Evolutionary conservation across 2,797 vertebrate genomes (phyloP).

Genomic region (Lagodon rhomboides): DNA sequence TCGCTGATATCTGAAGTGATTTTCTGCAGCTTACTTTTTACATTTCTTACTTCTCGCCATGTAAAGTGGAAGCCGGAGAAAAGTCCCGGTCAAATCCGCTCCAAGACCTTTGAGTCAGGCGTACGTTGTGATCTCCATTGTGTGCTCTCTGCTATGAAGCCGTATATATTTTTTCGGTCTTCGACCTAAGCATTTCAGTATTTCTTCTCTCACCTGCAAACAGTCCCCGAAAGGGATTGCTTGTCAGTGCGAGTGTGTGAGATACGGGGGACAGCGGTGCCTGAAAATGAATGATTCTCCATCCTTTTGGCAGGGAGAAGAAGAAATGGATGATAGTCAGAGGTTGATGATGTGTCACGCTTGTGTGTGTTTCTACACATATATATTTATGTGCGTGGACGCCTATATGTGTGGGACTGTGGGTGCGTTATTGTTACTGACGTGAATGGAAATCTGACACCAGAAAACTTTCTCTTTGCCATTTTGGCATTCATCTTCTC

Average conservation of each 20-base stretch:
- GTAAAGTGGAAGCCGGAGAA: neutral
- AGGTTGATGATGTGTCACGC: slow-evolving; percentile 53
- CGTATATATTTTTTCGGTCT: slow-evolving; percentile 15
- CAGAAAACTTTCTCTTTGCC: slow-evolving; percentile 46
- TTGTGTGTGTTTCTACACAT: slow-evolving; percentile 31
- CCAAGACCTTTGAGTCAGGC: neutral
- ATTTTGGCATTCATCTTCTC: slow-evolving; percentile 45
- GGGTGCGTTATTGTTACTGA: slow-evolving; percentile 18
- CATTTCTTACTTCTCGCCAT: slow-evolving; percentile 8
- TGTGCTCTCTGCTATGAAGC: neutral
- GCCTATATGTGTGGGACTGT: neutral
- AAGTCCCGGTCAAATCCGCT: slow-evolving; percentile 14
- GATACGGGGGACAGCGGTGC: slow-evolving; percentile 52
- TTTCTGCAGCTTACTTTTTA: slow-evolving; percentile 26
- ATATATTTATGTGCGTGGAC: slow-evolving; percentile 19
- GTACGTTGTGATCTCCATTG: slow-evolving; percentile 14
- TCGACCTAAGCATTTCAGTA: slow-evolving; percentile 29
- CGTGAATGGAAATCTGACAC: slow-evolving; percentile 39
- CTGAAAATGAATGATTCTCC: slow-evolving; percentile 73
- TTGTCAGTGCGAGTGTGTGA: slow-evolving; percentile 51
- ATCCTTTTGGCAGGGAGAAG: slow-evolving; percentile 48
- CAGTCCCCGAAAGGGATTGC: slow-evolving; percentile 49
- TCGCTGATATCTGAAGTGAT: slow-evolving; percentile 2
- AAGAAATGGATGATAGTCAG: slow-evolving; percentile 51
- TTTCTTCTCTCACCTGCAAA: slow-evolving; percentile 38